Base-by-base conservation (phyloP, 2,113 vertebrate species). In the Menidia beryllina region DNA sequence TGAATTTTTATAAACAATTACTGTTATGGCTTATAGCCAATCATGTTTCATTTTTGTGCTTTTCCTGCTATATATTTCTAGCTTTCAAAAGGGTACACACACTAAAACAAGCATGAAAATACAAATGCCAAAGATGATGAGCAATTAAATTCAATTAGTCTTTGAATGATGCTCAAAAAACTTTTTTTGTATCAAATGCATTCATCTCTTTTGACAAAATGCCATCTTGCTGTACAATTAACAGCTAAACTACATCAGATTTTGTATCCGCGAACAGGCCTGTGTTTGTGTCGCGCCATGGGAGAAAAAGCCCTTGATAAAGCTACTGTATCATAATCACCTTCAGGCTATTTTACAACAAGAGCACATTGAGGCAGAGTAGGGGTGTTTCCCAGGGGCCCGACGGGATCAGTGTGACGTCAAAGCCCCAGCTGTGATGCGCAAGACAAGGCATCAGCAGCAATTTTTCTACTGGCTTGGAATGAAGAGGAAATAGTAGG, bases 341-440 rank as follows among this genome's bases (percentile, higher is more conserved):
- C 90, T 82, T 66, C 69, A 65, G 86, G 90, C 79, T 36, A 66
- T 81, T 77, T 70, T 26, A 4, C 69, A 84, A 89, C 85, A 85
- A 88, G 63, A 66, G 77, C 6, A 50, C 59, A 83, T 77, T 82
- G 75, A 84, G 45, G 24, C 66, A 43, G 75, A 53, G 61, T 13
- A 71, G 64, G 73, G 4, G 19, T 39, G 51, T 17, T 4, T 80
- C 85, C 68, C 71, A 34, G 30, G 30, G 30, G 30, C 10, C 30
- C 7, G 7, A 45, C 58, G 69, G 65, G 39, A 34, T 55, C 67
- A 13, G 27, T 0, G 54, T 82, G 84, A 87, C 55, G 70, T 84
- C 75, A 79, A 52, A 67, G 71, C 67, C 53, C 45, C 43, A 59
- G 56, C 50, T 36, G 12, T 17, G 53, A 54, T 20, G 59, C 27